A percentile compares a stretch with the other conserved stretches of the same genome.
Conservation (phyloP, 2,888 invertebrate species). For the Salticus scenicus region DNA sequence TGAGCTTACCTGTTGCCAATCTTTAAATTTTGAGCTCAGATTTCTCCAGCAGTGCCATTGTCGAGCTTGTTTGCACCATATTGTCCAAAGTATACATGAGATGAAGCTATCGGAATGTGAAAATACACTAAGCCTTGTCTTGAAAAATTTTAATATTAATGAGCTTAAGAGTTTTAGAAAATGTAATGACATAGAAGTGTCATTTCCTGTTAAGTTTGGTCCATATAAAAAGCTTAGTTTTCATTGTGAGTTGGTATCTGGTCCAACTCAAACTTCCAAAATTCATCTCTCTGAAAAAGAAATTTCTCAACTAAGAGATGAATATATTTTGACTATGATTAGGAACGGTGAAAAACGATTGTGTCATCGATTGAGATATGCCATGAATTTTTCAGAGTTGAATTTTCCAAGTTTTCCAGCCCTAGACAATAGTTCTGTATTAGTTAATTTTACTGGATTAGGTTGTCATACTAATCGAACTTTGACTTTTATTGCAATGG, state of each 20-base stretch:
- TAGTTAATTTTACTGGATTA: conserved; percentile 74
- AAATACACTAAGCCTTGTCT: conserved; percentile 43
- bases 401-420: conserved; percentile 70
- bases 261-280: background rate
- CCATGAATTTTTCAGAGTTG: conserved; percentile 71
- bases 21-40: conserved; percentile 24
- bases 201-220: conserved; percentile 61
- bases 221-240: conserved; percentile 55
- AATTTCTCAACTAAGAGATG: conserved; percentile 65
- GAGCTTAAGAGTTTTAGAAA: conserved; percentile 36
- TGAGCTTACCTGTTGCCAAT: conserved; percentile 63
- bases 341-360: conserved; percentile 68
- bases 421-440: conserved; percentile 45
- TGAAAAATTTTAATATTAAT: conserved; percentile 50
- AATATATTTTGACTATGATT: conserved; percentile 70
- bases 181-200: conserved; percentile 56
- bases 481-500: conserved; percentile 83
- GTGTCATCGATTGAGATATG: conserved; percentile 70
- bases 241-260: conserved; percentile 33
- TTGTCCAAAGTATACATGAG: conserved; percentile 31
- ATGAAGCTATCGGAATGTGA: conserved; percentile 67
- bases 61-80: conserved; percentile 49
- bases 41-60: conserved; percentile 43
- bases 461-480: conserved; percentile 79
- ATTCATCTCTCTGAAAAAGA: conserved; percentile 38